These are phyloP conservation scores for Acanthosepion pharaonis DNA, from an alignment of 2,888 invertebrate genomes.

Conservation along the genomic window DNA sequence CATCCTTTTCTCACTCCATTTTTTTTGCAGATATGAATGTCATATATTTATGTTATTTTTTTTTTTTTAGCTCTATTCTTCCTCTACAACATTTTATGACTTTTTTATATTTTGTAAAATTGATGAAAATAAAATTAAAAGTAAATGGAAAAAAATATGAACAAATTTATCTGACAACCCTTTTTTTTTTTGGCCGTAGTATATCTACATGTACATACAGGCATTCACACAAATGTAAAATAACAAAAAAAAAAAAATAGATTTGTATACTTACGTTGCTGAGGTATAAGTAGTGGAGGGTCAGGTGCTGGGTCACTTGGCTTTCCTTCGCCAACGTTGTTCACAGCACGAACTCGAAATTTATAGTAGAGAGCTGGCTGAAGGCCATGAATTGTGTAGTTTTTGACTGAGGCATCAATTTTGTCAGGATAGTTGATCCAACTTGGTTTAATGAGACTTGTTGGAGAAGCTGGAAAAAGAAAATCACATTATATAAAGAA, in stretches of 20 bases:
- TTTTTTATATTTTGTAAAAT: too few species aligned
- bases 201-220: not conserved
- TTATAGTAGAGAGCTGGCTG: conserved; percentile 95
- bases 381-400: conserved; percentile 89
- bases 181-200: not conserved
- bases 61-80: too few species aligned
- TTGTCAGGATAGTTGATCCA: conserved; percentile 83
- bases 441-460: conserved; percentile 50
- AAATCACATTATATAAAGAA: not conserved
- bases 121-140: too few species aligned
- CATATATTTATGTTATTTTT: too few species aligned
- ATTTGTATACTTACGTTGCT: conserved; percentile 83
- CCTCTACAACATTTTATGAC: too few species aligned
- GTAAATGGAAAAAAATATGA: too few species aligned
- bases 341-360: conserved; percentile 96
- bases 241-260: conserved; percentile 24
- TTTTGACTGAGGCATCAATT: conserved; percentile 88
- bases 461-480: conserved; percentile 47
- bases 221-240: not conserved
- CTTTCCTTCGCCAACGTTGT: conserved; percentile 94
- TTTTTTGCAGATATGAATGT: too few species aligned
- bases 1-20: too few species aligned
- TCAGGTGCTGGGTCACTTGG: conserved; percentile 89
- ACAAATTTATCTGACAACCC: too few species aligned
- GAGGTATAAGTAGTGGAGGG: conserved; percentile 90